Evolutionary conservation across 2,888 invertebrate genomes (phyloP).

Genomic region (Subacronicta megacephala): DNA sequence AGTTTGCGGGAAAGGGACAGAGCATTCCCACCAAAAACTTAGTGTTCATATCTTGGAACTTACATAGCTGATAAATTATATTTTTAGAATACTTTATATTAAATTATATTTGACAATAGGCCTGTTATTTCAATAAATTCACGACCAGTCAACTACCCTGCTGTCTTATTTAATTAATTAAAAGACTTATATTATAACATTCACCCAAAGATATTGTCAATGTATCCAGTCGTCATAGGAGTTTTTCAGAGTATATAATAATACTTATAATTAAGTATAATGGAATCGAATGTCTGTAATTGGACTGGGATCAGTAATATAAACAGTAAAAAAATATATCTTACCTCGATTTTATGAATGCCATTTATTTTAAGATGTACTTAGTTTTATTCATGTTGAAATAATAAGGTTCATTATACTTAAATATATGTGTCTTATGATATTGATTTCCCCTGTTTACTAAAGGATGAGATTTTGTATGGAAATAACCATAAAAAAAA

Average conservation of each 20-base stretch:
- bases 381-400: neutral
- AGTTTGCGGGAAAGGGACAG: too few species aligned
- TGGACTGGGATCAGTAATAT: neutral
- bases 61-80: too few species aligned
- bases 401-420: constrained; percentile 36
- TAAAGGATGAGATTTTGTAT: constrained; percentile 32
- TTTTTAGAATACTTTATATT: too few species aligned
- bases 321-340: neutral
- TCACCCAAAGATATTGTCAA: constrained; percentile 9
- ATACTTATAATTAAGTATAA: constrained; percentile 45
- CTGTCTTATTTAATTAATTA: constrained; percentile 6
- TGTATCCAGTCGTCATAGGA: constrained; percentile 64
- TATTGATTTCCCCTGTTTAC: constrained; percentile 13
- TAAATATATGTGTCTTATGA: constrained; percentile 15
- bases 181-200: constrained; percentile 14
- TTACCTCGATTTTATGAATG: neutral
- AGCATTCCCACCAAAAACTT: too few species aligned
- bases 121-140: too few species aligned
- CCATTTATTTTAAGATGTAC: neutral
- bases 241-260: constrained; percentile 57
- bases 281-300: constrained; percentile 29
- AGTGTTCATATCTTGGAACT: too few species aligned
- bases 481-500: neutral
- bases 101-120: too few species aligned
- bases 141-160: too few species aligned